Evolutionary conservation across 2,797 vertebrate genomes (phyloP).

Genomic region (Salarias fasciatus): DNA sequence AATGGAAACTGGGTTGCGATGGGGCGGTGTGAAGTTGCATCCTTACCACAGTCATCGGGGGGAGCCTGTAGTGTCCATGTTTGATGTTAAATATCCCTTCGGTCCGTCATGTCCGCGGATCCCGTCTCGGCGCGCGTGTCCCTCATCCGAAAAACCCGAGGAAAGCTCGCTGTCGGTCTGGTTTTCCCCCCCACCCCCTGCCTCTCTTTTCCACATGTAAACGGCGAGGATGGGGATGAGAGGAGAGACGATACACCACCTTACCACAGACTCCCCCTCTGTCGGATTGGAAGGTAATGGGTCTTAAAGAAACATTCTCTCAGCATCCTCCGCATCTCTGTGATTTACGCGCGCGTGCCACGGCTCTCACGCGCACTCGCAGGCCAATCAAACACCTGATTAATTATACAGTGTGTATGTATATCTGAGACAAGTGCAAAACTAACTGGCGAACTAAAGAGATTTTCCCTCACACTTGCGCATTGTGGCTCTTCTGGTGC

Average conservation of each 20-base stretch:
- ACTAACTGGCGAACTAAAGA: constrained; percentile 9
- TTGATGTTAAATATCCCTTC: constrained; percentile 68
- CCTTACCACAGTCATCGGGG: constrained; percentile 79
- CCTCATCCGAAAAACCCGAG: constrained; percentile 53
- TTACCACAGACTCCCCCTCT: constrained; percentile 75
- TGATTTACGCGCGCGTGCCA: constrained; percentile 71
- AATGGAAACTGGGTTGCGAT: constrained; percentile 57
- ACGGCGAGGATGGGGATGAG: constrained; percentile 65
- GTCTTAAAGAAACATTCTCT: constrained; percentile 86
- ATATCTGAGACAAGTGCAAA: constrained; percentile 36
- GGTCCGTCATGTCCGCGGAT: constrained; percentile 70
- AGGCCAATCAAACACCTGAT: constrained; percentile 69
- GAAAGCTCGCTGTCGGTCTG: constrained; percentile 27
- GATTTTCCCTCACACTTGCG: neutral
- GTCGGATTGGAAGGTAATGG: constrained; percentile 80
- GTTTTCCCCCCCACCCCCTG: constrained; percentile 23
- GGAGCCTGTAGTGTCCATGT: constrained; percentile 69
- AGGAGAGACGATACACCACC: constrained; percentile 74
- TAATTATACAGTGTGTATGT: constrained; percentile 56
- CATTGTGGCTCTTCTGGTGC: neutral
- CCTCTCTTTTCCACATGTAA: constrained; percentile 71
- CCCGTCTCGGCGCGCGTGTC: constrained; percentile 50
- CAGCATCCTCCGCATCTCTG: constrained; percentile 78
- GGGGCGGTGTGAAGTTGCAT: constrained; percentile 77
- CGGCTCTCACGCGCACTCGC: constrained; percentile 45